A percentile compares a stretch with the other conserved stretches of the same genome.
These are phyloP conservation scores for Pseudeuparius sepicola DNA, from an alignment of 2,888 invertebrate genomes.

Conservation along the genomic window DNA sequence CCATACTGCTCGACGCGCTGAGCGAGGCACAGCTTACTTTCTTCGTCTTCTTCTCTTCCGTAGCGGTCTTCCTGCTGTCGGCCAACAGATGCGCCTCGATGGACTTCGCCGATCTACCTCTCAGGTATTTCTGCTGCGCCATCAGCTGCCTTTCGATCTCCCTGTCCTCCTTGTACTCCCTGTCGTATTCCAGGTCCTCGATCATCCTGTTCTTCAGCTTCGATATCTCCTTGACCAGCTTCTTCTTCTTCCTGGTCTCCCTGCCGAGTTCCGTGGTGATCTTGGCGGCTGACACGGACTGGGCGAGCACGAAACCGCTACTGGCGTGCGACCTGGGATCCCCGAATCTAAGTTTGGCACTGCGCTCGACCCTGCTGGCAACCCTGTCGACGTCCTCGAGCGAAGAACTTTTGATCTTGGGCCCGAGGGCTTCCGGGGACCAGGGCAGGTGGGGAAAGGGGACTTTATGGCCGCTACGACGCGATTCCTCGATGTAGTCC, in stretches of 20 bases:
- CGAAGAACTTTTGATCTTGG: slow-evolving; percentile 56
- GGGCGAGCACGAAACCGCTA: slow-evolving; percentile 51
- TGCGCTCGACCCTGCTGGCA: slow-evolving; percentile 55
- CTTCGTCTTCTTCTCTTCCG: slow-evolving; percentile 37
- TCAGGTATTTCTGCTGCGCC: slow-evolving; percentile 45
- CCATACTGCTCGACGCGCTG: neutral
- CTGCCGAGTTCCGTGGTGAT: slow-evolving; percentile 53
- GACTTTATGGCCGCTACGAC: slow-evolving; percentile 34
- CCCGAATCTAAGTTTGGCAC: slow-evolving; percentile 49
- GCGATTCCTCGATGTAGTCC: slow-evolving; percentile 68
- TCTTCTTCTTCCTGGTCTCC: slow-evolving; percentile 42
- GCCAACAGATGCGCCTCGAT: slow-evolving; percentile 57
- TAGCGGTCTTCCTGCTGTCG: slow-evolving; percentile 46
- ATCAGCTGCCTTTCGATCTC: slow-evolving; percentile 37
- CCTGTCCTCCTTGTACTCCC: slow-evolving; percentile 38
- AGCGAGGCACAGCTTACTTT: slow-evolving; percentile 18
- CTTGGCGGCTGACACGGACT: slow-evolving; percentile 52
- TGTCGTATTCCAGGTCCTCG: slow-evolving; percentile 40
- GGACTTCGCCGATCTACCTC: slow-evolving; percentile 33
- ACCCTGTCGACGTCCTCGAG: slow-evolving; percentile 56
- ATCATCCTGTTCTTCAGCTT: slow-evolving; percentile 40
- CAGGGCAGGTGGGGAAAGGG: slow-evolving; percentile 60
- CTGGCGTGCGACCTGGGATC: slow-evolving; percentile 50
- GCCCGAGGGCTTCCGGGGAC: slow-evolving; percentile 59
- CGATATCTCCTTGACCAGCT: slow-evolving; percentile 38